Conservation (phyloP, 2,797 vertebrate species). For the Monodelphis domestica region DNA sequence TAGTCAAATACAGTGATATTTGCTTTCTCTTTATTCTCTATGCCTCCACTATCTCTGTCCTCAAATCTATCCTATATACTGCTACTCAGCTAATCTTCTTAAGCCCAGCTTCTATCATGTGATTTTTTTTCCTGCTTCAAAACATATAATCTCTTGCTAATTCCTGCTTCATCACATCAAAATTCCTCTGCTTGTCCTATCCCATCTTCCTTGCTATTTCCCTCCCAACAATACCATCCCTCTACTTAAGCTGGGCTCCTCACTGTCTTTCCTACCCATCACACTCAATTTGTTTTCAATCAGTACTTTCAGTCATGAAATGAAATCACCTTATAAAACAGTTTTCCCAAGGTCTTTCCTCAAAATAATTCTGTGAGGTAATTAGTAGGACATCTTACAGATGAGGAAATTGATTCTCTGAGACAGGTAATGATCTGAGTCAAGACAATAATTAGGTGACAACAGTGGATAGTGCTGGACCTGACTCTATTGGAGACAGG, state of each 20-base stretch:
- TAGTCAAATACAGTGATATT: neutral
- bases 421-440: neutral
- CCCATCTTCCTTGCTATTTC: neutral
- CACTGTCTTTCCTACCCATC: neutral
- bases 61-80: neutral
- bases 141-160: neutral
- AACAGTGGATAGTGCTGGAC: neutral
- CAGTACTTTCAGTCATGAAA: neutral
- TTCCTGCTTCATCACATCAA: neutral
- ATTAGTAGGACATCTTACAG: neutral
- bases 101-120: neutral
- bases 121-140: neutral
- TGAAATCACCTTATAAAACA: neutral
- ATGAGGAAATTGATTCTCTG: neutral
- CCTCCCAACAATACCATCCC: neutral
- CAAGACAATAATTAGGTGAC: neutral
- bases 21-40: neutral
- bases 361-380: neutral
- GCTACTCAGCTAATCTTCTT: neutral
- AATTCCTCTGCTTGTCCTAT: neutral
- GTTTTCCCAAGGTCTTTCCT: too few species aligned
- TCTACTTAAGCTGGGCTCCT: neutral
- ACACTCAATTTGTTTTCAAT: too few species aligned
- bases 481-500: too few species aligned
- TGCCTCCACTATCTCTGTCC: neutral